Conservation (phyloP, 2,113 vertebrate species). For the Crocuta crocuta region DNA sequence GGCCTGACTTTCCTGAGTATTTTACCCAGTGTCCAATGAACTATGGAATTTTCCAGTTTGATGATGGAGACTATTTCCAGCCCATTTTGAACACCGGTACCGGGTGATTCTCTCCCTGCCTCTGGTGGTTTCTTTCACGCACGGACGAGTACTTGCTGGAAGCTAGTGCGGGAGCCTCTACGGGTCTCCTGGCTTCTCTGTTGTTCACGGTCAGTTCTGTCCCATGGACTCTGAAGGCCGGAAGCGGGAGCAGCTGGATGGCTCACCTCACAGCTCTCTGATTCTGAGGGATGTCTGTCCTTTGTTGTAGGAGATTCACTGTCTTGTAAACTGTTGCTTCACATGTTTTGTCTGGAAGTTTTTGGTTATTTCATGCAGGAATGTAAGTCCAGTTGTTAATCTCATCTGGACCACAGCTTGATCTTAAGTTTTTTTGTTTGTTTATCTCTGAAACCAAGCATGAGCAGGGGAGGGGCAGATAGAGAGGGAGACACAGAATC, state of each 20-base stretch:
- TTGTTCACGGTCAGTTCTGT: background rate
- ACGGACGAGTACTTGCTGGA: too few species aligned
- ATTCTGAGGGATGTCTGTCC: background rate
- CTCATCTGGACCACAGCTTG: background rate
- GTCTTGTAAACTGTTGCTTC: background rate
- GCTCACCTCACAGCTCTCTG: background rate
- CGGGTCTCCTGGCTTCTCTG: background rate
- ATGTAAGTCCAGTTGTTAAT: background rate
- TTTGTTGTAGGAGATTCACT: background rate
- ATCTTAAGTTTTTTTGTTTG: background rate
- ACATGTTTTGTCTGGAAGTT: background rate
- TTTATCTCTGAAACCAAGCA: too few species aligned
- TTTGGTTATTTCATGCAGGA: background rate
- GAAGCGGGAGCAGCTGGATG: background rate
- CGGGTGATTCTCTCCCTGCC: background rate
- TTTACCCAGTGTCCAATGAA: background rate
- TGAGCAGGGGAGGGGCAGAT: too few species aligned
- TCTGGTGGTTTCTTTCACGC: rapidly evolving
- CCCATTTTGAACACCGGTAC: background rate
- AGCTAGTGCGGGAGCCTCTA: background rate
- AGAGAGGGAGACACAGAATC: too few species aligned
- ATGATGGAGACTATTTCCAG: background rate
- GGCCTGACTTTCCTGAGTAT: background rate
- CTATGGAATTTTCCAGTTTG: background rate
- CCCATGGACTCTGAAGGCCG: background rate